Evolutionary conservation across 2,113 vertebrate species (phyloP), one percentile per base, ranked within the genome.

Genomic region (Lophius piscatorius): DNA sequence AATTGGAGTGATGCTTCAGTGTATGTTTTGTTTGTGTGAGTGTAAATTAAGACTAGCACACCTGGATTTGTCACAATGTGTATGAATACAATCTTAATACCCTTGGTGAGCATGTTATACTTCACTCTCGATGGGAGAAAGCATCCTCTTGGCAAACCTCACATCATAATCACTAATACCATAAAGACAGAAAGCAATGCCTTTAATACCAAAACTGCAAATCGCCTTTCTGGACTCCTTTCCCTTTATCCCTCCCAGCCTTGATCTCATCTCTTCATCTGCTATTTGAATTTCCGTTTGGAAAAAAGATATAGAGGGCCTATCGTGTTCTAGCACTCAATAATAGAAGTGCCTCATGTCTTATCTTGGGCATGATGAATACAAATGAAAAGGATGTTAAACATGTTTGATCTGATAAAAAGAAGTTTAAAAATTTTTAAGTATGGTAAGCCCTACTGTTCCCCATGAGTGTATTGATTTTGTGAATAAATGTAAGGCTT

Each of bases 261-360:
- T 73, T 8, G 41, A 4, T 39, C 48, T 58, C n/a, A 3, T 50
- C 28, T 46, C 31, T 21, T 74, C 24, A 54, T 62, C 28, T 63
- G 12, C 20, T 18, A 58, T 63, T 57, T 26, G 41, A 36, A 47
- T 63, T 47, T 74, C 35, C 11, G 45, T 73, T 74, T n/a, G n/a
- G n/a, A n/a, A n/a, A n/a, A n/a, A n/a, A 44, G 44, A 38, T 42
- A 63, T 5, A 12, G 26, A 68, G 40, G 57, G 58, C 52, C 10
- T 49, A 41, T 57, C 44, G 18, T 67, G 64, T 63, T 67, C 36
- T 41, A n/a, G 12, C 51, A 52, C 26, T 63, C 49, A 54, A 31
- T 56, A 44, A 72, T 20, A 78, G n/a, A 73, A 50, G 22, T 29
- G 63, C 11, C 14, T 50, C 7, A 7, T 4, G 1, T 46, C 35